Evolutionary conservation across 53 echinoderm and acorn worm species (phyloP), one percentile per base, ranked within the genome.

Genomic region (Mesocentrotus franciscanus): DNA sequence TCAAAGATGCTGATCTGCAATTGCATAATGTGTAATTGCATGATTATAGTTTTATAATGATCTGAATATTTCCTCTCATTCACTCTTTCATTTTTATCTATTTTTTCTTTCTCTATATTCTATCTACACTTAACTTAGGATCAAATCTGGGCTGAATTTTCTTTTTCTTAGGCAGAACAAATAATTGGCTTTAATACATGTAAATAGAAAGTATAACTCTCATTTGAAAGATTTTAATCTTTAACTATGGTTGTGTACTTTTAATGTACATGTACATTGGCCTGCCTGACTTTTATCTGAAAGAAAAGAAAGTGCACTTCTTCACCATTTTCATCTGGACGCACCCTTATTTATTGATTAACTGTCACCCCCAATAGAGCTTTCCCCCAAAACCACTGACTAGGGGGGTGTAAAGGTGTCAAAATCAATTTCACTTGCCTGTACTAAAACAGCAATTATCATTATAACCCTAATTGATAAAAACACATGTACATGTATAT

Each of bases 341-440:
- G 56, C n/a, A 58, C 87, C 87, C 24, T 29, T 10, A 85, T 27
- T 87, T 58, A 87, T 87, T 87, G 87, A 87, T 87, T 58, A 57
- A 57, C 56, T 87, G 87, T 87, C 87, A 87, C n/a, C 29, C 84
- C 15, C 58, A 58, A 87, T 27, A 87, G 58, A 57, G 20, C 81
- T 26, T 59, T 56, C 12, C 1, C 56, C n/a, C 22, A 87, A 87
- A n/a, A 11, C 10, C 13, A 29, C 87, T 87, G 15, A 87, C 87
- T 27, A 8, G 56, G 39, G 42, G 87, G 58, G 87, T 13, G 34
- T 58, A 58, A 87, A 7, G 59, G 87, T 87, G 87, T 87, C 57
- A 87, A 59, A 87, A 87, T 87, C 87, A 87, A 87, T 87, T 87
- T n/a, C 10, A 87, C 87, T 58, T 87, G 87, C 87, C 58, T 55